Base-by-base conservation (phyloP, 2,113 vertebrate species). In the Aldabrachelys gigantea region DNA sequence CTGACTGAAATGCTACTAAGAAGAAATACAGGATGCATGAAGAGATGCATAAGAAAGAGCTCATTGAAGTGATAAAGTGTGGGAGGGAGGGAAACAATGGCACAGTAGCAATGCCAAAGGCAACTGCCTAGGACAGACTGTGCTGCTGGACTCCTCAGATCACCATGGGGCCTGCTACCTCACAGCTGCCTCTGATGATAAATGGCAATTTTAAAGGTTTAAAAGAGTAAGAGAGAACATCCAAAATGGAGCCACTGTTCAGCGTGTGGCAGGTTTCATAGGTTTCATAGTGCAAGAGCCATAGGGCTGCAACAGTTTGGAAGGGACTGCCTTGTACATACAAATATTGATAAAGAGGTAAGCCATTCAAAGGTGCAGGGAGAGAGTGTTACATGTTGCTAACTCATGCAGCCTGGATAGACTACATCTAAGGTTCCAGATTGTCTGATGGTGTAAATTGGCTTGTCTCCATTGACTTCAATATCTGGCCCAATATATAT, bases 231-330 rank as follows among this genome's bases (percentile, higher is more conserved):
- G 24, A 90, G 79, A 88, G 53, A 12, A 22, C 89, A 65, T 50
- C 53, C 92, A 59, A 93, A 94, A 72, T 87, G 94, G 79, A 86
- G 82, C 53, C 53, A 4, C 12, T 57, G 81, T 80, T 93, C 53
- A 86, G 53, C 29, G 44, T 80, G 1, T 86, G 85, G 87, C 89
- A 83, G 3, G 16, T 79, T 93, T 91, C 81, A 41, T 84, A 85
- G 44, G 57, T 50, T 38, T 41, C 69, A 44, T 80, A 56, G 3
- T 29, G 52, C 53, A 88, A 80, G 79, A 38, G 50, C 85, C 88
- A 57, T 92, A 76, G 41, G 24, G 38, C 41, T 76, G 41, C 41
- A 76, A 76, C 6, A 13, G 38, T 47, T 44, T 38, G 65, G 35
- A 76, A 76, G 72, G 27, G 72, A 76, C 72, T 11, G 72, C 24